Evolutionary conservation across 2,113 vertebrate genomes (phyloP).

Genomic region (Bos javanicus): DNA sequence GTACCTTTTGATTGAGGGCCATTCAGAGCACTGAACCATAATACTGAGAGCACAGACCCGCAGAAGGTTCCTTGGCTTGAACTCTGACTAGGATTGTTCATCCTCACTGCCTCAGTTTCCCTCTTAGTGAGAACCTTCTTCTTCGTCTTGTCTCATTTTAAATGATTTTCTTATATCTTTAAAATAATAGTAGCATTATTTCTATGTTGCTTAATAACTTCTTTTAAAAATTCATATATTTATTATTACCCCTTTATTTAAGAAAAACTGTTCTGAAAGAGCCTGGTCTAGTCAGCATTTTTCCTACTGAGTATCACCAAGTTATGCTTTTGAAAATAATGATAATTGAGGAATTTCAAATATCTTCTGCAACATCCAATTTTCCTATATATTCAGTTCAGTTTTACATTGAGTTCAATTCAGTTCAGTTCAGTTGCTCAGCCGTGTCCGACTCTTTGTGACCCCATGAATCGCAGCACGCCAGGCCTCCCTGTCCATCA

Average conservation of each 20-base stretch:
- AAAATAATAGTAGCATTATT: not conserved
- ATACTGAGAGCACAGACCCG: not conserved
- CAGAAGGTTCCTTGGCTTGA: not conserved
- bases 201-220: not conserved
- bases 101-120: not conserved
- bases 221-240: not conserved
- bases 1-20: not conserved
- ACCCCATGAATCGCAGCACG: too few relatives aligned
- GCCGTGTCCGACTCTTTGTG: too few relatives aligned
- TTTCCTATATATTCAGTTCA: not conserved
- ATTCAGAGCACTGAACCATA: not conserved
- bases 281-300: not conserved
- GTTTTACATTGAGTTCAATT: not conserved
- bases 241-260: not conserved
- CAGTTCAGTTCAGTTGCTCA: too few relatives aligned
- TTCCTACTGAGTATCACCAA: not conserved
- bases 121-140: not conserved
- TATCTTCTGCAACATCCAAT: not conserved
- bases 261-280: not conserved
- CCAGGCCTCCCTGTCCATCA: too few relatives aligned
- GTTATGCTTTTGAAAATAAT: not conserved
- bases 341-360: not conserved
- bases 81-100: not conserved
- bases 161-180: not conserved
- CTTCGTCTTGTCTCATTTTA: not conserved